A percentile compares a stretch with the other conserved stretches of the same genome.
Conservation (phyloP, 2,888 invertebrate species). For the Ctena decussata region DNA sequence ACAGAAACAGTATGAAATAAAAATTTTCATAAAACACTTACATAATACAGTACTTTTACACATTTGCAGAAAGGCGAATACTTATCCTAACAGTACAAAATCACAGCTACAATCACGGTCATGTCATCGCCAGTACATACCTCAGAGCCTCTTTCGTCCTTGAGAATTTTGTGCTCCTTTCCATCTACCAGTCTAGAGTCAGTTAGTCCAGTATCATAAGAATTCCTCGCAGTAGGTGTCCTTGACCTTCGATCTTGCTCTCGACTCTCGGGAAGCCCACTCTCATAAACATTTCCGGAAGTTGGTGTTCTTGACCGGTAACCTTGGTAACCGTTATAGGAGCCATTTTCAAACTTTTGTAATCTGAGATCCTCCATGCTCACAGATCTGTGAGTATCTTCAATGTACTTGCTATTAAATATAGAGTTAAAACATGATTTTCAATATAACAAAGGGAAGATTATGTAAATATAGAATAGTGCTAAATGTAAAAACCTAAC, state of each 20-base stretch:
- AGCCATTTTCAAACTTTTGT: neutral
- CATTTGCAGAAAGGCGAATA: too few relatives aligned
- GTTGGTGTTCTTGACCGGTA: neutral
- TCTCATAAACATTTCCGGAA: neutral
- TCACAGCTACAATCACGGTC: too few relatives aligned
- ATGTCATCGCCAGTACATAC: neutral
- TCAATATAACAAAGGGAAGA: too few relatives aligned
- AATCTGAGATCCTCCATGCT: neutral
- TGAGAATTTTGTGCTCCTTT: neutral
- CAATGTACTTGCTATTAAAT: too few relatives aligned
- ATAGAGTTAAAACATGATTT: too few relatives aligned
- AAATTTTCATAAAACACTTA: too few relatives aligned
- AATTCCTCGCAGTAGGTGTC: neutral
- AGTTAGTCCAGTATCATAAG: neutral
- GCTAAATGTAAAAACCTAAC: too few relatives aligned
- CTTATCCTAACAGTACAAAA: too few relatives aligned
- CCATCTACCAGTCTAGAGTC: neutral
- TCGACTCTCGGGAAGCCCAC: neutral
- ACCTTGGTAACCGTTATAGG: slow-evolving; percentile 1
- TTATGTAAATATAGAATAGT: too few relatives aligned
- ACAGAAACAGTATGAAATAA: too few relatives aligned
- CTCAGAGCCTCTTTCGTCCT: neutral
- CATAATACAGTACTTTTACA: too few relatives aligned
- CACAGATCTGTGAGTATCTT: neutral
- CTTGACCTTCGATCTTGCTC: neutral